phyloP scores from a whole-genome alignment of 2,113 vertebrate species.

The Condylura cristata region DNA sequence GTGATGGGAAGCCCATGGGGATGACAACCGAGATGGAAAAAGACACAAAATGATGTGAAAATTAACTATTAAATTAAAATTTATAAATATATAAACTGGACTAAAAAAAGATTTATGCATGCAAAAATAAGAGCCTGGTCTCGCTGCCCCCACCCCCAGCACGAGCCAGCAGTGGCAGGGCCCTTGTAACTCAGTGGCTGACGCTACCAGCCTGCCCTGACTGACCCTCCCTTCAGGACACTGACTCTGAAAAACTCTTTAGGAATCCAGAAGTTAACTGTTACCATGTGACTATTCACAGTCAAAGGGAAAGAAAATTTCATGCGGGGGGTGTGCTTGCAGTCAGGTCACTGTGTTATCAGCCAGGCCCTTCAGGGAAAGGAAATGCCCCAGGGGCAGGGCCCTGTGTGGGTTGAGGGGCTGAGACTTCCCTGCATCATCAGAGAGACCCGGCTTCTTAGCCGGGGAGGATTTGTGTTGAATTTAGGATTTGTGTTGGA shows the following conservation, averaged over 20 bases:
- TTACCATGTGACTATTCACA: not conserved
- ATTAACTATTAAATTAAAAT: no score
- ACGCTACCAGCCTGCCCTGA: not conserved
- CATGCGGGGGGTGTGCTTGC: not conserved
- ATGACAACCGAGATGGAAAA: no score
- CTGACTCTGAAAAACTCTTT: not conserved
- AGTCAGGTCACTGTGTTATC: not conserved
- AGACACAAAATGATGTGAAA: no score
- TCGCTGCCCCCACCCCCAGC: not conserved
- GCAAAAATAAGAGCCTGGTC: no score
- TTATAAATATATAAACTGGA: no score
- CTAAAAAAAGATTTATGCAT: no score
- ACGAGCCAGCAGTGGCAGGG: not conserved
- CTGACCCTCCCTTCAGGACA: not conserved
- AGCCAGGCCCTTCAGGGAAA: not conserved
- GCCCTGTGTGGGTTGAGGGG: not conserved
- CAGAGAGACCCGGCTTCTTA: not conserved
- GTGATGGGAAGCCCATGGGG: no score
- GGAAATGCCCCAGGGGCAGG: not conserved
- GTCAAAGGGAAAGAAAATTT: not conserved
- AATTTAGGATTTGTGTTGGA: not conserved
- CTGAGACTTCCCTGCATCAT: not conserved
- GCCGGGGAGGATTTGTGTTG: not conserved
- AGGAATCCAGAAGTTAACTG: not conserved
- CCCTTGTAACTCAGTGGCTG: no score